These are phyloP conservation scores for Hypothenemus hampei DNA, from an alignment of 1,140 invertebrate species.

Conservation along the genomic window DNA sequence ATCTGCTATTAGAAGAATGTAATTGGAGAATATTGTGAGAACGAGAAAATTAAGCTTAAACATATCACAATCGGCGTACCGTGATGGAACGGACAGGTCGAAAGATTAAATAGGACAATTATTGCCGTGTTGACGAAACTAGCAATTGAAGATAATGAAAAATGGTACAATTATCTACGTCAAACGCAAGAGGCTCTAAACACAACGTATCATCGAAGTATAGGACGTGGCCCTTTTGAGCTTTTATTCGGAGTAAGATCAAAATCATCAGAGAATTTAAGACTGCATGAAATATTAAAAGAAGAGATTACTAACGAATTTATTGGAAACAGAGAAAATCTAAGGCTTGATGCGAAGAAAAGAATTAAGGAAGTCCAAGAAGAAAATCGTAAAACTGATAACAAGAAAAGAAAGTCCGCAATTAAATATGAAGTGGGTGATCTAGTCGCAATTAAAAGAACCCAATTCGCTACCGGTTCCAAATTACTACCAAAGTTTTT, in stretches of 20 bases:
- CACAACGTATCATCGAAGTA: slow-evolving; percentile 37
- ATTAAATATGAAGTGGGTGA: slow-evolving; percentile 12
- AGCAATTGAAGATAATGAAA: slow-evolving; percentile 21
- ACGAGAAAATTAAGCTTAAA: slow-evolving; percentile 34
- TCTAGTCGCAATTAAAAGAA: slow-evolving; percentile 15
- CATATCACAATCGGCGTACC: slow-evolving; percentile 38
- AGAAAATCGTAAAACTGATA: not conserved
- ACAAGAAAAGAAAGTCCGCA: not conserved
- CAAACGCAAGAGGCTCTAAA: slow-evolving; percentile 40
- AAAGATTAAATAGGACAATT: slow-evolving; percentile 36
- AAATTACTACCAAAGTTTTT: not conserved
- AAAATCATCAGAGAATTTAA: slow-evolving; percentile 30
- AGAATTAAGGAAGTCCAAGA: slow-evolving; percentile 27
- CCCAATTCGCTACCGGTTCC: slow-evolving; percentile 1
- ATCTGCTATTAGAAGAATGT: too few relatives aligned
- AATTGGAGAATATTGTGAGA: slow-evolving; percentile 34
- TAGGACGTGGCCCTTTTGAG: slow-evolving; percentile 38
- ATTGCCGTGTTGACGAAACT: slow-evolving; percentile 35
- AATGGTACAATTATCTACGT: slow-evolving; percentile 39
- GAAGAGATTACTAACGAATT: slow-evolving; percentile 5
- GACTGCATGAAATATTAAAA: slow-evolving; percentile 20
- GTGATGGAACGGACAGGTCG: slow-evolving; percentile 38
- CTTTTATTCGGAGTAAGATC: slow-evolving; percentile 38
- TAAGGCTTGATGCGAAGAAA: slow-evolving; percentile 31
- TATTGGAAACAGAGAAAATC: slow-evolving; percentile 27